phyloP scores from a whole-genome alignment of 2,797 vertebrate genomes.

The Harpagifer antarcticus region DNA sequence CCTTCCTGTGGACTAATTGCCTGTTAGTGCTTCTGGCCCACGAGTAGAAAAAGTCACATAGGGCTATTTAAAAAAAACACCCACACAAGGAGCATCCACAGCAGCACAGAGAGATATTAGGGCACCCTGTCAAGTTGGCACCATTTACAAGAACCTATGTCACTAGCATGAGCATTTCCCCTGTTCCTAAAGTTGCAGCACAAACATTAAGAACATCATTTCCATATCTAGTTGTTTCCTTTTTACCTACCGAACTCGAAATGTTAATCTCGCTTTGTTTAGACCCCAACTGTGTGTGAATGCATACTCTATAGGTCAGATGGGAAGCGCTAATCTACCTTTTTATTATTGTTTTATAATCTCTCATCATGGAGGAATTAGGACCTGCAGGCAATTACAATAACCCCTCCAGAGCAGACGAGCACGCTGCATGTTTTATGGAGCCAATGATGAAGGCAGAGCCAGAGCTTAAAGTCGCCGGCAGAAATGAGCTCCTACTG shows the following conservation, averaged over 20 bases:
- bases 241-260: slow-evolving; percentile 2
- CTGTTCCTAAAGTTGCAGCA: slow-evolving; percentile 25
- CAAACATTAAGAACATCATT: slow-evolving; percentile 15
- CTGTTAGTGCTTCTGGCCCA: slow-evolving; percentile 70
- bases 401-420: slow-evolving; percentile 44
- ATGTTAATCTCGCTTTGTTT: background rate
- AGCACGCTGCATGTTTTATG: slow-evolving; percentile 59
- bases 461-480: slow-evolving; percentile 49
- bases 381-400: slow-evolving; percentile 42
- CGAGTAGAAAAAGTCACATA: slow-evolving; percentile 55
- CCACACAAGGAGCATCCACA: slow-evolving; percentile 61
- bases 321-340: background rate
- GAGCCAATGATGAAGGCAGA: slow-evolving; percentile 47
- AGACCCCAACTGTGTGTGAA: slow-evolving; percentile 5
- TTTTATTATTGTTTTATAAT: slow-evolving; percentile 28
- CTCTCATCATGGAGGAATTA: slow-evolving; percentile 43
- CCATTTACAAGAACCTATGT: slow-evolving; percentile 46
- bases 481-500: slow-evolving; percentile 61
- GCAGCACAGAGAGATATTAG: slow-evolving; percentile 42
- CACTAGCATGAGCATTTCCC: slow-evolving; percentile 13
- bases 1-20: slow-evolving; percentile 69
- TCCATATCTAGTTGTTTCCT: background rate
- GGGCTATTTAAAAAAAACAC: slow-evolving; percentile 61
- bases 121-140: slow-evolving; percentile 35
- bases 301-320: slow-evolving; percentile 16